phyloP scores from a whole-genome alignment of 1,140 invertebrate species.

The Tetranychus urticae region DNA sequence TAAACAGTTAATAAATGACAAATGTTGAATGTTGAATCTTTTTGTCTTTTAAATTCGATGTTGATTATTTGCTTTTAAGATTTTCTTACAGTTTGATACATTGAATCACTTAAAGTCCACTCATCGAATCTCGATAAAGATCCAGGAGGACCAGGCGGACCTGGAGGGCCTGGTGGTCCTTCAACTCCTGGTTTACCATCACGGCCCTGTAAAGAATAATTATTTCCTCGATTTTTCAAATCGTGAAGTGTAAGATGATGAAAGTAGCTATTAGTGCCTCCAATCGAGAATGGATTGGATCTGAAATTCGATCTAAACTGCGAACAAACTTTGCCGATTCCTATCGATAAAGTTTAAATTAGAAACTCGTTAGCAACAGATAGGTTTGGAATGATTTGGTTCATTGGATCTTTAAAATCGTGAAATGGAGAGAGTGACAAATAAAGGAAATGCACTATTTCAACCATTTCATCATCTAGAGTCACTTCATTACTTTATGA shows the following conservation, averaged over 20 bases:
- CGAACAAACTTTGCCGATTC: neutral
- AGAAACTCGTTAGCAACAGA: neutral
- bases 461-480: neutral
- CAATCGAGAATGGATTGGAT: neutral
- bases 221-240: neutral
- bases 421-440: neutral
- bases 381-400: neutral
- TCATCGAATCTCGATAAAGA: neutral
- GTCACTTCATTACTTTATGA: neutral
- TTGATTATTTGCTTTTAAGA: neutral
- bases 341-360: neutral
- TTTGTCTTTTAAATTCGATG: no score
- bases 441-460: neutral
- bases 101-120: neutral
- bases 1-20: no score
- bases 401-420: neutral
- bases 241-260: neutral
- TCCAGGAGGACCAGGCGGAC: neutral
- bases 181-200: neutral
- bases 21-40: no score
- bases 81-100: neutral
- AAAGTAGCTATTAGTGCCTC: neutral
- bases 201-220: neutral
- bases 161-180: neutral
- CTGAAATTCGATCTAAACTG: neutral